Evolutionary conservation across 2,113 vertebrate species (phyloP).

Genomic region (Sapajus apella): DNA sequence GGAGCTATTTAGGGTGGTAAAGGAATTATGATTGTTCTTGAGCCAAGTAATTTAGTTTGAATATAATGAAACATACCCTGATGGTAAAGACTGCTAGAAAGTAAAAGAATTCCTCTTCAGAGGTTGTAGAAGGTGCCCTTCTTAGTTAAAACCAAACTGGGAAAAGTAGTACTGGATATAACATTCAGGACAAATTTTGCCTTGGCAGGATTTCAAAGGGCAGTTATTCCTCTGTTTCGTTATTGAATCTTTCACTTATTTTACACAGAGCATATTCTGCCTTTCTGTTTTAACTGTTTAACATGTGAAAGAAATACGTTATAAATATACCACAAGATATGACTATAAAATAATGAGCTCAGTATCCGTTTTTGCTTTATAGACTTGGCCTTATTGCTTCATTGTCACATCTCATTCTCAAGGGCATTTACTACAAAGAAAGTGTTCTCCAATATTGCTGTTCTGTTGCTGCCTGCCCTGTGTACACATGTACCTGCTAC

Average conservation of each 20-base stretch:
- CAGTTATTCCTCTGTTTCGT: constrained; percentile 43
- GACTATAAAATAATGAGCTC: neutral
- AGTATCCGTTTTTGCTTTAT: neutral
- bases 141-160: constrained; percentile 52
- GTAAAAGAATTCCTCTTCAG: neutral
- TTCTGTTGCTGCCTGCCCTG: neutral
- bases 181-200: constrained; percentile 30
- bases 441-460: neutral
- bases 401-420: neutral
- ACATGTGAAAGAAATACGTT: constrained; percentile 56
- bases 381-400: neutral
- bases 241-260: constrained; percentile 49
- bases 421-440: neutral
- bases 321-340: neutral
- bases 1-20: neutral
- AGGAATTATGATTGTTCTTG: constrained; percentile 26
- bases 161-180: constrained; percentile 3
- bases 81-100: neutral
- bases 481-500: neutral
- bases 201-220: constrained; percentile 9
- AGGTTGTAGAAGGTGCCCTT: constrained; percentile 27
- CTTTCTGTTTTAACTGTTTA: constrained; percentile 36
- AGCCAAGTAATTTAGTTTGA: constrained; percentile 45
- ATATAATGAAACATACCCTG: neutral
- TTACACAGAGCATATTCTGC: constrained; percentile 25